These are phyloP conservation scores for Phainopepla nitens DNA, from an alignment of 2,113 vertebrate genomes.

Conservation along the genomic window DNA sequence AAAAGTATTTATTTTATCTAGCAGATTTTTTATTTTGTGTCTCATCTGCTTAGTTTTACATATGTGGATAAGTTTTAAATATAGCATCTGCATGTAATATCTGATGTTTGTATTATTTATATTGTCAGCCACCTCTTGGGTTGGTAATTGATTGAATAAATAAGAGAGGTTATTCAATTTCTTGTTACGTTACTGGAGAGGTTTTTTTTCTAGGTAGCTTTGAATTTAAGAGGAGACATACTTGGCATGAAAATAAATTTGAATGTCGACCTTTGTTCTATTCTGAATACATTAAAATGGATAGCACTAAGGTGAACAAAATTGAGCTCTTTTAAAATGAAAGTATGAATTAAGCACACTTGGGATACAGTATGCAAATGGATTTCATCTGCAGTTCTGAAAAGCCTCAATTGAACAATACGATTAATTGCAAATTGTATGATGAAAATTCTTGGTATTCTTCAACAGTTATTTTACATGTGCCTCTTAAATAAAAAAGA, in stretches of 20 bases:
- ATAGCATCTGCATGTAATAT: constrained; percentile 4
- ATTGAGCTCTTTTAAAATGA: background rate
- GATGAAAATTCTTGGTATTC: constrained; percentile 25
- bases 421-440: constrained; percentile 47
- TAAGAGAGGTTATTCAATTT: background rate
- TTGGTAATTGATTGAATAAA: constrained; percentile 5
- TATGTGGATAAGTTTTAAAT: background rate
- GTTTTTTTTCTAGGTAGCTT: background rate
- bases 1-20: background rate
- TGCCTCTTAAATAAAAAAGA: constrained; percentile 43
- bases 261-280: background rate
- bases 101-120: background rate
- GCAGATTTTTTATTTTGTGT: constrained; percentile 4
- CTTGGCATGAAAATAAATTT: background rate
- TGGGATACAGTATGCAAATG: constrained; percentile 54
- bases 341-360: constrained; percentile 54
- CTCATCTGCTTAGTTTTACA: constrained; percentile 17
- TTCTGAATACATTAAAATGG: constrained; percentile 37
- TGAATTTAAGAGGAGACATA: background rate
- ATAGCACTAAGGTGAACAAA: constrained; percentile 47
- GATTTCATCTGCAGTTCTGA: constrained; percentile 41
- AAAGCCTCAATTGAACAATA: constrained; percentile 29
- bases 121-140: background rate
- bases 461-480: constrained; percentile 49
- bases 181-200: background rate